phyloP scores from a whole-genome alignment of 2,888 invertebrate species.

The Dolichopus griseipennis region DNA sequence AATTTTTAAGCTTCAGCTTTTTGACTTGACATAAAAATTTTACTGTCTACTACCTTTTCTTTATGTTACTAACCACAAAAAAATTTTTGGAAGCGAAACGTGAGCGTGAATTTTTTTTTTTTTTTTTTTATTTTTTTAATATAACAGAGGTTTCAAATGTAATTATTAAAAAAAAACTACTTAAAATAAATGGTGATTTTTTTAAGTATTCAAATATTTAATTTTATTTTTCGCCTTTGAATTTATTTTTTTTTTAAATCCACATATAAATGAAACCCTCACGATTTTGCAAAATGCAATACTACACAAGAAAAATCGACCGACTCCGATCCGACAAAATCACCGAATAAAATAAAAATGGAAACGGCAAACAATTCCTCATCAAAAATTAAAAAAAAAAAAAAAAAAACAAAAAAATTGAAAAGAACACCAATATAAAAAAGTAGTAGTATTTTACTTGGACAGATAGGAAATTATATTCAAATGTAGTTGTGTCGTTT shows the following conservation, averaged over 20 bases:
- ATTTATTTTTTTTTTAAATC: background rate
- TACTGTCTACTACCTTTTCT: background rate
- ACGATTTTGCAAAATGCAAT: constrained; percentile 1
- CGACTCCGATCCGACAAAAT: constrained; percentile 4
- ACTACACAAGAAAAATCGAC: constrained; percentile 6
- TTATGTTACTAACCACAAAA: constrained; percentile 2
- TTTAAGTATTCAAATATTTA: background rate
- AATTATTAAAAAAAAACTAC: background rate
- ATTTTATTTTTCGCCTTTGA: background rate
- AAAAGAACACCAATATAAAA: background rate
- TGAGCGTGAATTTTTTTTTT: no score
- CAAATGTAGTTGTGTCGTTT: background rate
- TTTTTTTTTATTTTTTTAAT: background rate
- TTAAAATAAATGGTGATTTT: background rate
- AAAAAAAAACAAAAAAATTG: background rate
- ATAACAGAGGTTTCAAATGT: background rate
- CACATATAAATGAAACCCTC: background rate
- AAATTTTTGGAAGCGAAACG: no score
- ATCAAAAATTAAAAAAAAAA: no score
- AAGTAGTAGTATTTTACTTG: background rate
- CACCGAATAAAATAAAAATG: constrained; percentile 1
- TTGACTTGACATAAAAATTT: background rate
- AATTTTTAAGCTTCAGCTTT: background rate
- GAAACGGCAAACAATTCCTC: constrained; percentile 3
- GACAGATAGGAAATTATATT: no score